Evolutionary conservation across 1,140 invertebrate genomes (phyloP).

Genomic region (Achroia grisella): DNA sequence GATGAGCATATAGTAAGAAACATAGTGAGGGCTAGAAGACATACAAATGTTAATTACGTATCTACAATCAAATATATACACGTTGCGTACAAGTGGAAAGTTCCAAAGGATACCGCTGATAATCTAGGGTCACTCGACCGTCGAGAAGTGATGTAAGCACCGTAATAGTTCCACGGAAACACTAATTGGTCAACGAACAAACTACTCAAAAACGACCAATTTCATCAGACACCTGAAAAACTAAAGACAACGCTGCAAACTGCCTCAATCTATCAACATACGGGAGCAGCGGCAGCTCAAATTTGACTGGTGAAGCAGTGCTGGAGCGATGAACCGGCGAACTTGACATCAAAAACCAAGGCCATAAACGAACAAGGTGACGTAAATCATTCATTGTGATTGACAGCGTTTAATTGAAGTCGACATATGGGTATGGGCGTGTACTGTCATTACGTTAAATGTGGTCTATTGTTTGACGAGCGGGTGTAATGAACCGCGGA

Average conservation of each 20-base stretch:
- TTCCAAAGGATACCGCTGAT: too few species aligned
- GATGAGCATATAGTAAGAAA: too few species aligned
- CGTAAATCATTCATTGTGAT: conserved; percentile 1
- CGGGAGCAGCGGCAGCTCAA: not conserved
- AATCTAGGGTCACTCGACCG: too few species aligned
- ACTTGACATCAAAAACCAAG: not conserved
- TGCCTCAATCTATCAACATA: not conserved
- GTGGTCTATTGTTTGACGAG: not conserved
- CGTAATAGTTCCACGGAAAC: not conserved
- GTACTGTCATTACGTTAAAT: not conserved
- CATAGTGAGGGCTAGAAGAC: too few species aligned
- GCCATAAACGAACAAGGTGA: not conserved
- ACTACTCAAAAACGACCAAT: not conserved
- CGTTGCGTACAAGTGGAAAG: too few species aligned
- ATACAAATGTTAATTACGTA: too few species aligned
- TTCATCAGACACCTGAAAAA: not conserved
- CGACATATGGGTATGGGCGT: not conserved
- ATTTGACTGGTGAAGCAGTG: not conserved
- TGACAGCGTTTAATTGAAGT: conserved; percentile 3
- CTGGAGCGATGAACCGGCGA: not conserved
- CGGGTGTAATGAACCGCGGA: conserved; percentile 1
- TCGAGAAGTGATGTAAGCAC: too few species aligned
- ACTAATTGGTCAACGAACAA: not conserved
- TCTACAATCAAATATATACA: too few species aligned
- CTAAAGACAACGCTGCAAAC: not conserved